A percentile compares a stretch with the other conserved stretches of the same genome.
Evolutionary conservation across 1,140 invertebrate genomes (phyloP).

Genomic region (Drosophila pectinifera): DNA sequence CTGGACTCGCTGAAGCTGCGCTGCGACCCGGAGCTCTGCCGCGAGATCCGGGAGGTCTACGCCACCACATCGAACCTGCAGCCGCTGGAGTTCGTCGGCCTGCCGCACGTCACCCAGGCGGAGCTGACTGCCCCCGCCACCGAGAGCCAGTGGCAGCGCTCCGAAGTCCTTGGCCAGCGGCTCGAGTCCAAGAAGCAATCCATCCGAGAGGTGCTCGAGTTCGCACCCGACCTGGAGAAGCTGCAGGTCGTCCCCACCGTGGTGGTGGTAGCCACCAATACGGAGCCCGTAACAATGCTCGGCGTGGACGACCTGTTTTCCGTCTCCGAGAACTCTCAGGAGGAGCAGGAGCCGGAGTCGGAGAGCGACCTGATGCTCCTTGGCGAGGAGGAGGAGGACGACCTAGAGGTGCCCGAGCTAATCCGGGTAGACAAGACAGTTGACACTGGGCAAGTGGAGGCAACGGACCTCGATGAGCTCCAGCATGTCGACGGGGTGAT

Average conservation of each 20-base stretch:
- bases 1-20: conserved; percentile 30
- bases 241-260: conserved; percentile 45
- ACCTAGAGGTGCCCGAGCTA: not conserved
- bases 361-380: not conserved
- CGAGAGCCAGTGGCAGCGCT: conserved; percentile 43
- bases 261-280: not conserved
- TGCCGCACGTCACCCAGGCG: conserved; percentile 46
- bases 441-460: not conserved
- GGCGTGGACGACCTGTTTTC: not conserved
- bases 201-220: conserved; percentile 50
- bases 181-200: conserved; percentile 28
- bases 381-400: not conserved
- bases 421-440: too few species aligned
- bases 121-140: conserved; percentile 28
- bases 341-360: not conserved
- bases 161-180: conserved; percentile 26
- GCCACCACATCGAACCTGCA: conserved; percentile 33
- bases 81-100: conserved; percentile 49
- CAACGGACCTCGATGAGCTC: not conserved
- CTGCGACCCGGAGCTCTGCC: conserved; percentile 17
- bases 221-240: conserved; percentile 51
- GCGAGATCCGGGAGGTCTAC: conserved; percentile 42
- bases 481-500: conserved; percentile 11
- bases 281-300: not conserved
- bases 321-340: conserved; percentile 22